phyloP scores from a whole-genome alignment of 1,140 invertebrate genomes.

The Pomacea maculata region DNA sequence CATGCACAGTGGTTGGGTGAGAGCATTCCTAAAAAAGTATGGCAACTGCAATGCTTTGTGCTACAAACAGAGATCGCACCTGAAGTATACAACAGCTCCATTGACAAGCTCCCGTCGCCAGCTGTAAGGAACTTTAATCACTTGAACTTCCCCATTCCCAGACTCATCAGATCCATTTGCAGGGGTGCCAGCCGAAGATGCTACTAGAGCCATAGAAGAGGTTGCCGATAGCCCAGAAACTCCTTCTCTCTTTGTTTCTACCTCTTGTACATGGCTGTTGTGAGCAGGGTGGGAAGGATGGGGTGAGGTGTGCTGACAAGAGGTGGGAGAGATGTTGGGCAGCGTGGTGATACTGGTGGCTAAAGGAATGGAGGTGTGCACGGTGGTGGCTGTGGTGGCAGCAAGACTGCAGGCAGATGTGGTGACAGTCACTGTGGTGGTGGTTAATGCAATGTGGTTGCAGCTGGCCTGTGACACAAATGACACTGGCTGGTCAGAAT shows the following conservation, averaged over 20 bases:
- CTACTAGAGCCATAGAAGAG: conserved; percentile 1
- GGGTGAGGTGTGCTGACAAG: not conserved
- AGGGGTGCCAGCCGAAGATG: conserved; percentile 25
- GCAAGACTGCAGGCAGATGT: conserved; percentile 14
- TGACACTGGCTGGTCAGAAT: not conserved
- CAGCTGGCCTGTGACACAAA: not conserved
- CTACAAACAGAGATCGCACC: conserved; percentile 53
- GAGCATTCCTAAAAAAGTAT: no score
- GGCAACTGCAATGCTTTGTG: no score
- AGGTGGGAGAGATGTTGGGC: not conserved
- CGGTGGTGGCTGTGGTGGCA: conserved; percentile 22
- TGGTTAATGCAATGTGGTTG: conserved; percentile 17
- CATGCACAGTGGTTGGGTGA: no score
- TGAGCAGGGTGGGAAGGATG: not conserved
- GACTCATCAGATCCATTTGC: conserved; percentile 16
- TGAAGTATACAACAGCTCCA: conserved; percentile 70
- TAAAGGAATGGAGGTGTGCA: conserved; percentile 14
- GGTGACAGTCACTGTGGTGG: conserved; percentile 28
- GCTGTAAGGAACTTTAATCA: conserved; percentile 68
- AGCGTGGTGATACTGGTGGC: conserved; percentile 2
- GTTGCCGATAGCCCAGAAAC: conserved; percentile 1
- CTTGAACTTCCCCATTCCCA: not conserved
- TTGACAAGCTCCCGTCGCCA: conserved; percentile 70
- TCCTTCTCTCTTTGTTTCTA: conserved; percentile 2
- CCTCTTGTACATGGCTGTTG: not conserved